A percentile compares a stretch with the other conserved stretches of the same genome.
Conservation (phyloP, 2,888 invertebrate species). For the Apamea crenata region DNA sequence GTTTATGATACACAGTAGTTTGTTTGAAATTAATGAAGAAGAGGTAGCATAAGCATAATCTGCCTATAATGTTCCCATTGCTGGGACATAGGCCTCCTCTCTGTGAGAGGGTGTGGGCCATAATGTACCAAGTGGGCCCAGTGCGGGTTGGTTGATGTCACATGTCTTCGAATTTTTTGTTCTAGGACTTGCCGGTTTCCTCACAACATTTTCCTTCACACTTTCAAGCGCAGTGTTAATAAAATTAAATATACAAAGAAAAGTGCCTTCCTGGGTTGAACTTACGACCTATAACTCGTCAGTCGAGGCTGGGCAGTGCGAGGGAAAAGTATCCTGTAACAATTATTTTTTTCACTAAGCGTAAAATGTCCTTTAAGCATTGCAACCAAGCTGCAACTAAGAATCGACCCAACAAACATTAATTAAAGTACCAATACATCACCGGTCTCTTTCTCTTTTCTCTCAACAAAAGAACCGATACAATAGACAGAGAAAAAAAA, state of each 20-base stretch:
- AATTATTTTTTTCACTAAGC: too few relatives aligned
- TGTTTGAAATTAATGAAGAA: background rate
- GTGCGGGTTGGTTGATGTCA: background rate
- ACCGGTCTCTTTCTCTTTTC: slow-evolving; percentile 20
- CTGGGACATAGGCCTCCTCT: background rate
- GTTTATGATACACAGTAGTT: background rate
- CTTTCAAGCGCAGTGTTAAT: background rate
- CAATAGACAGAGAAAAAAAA: slow-evolving; percentile 43
- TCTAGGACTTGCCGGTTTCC: too few relatives aligned
- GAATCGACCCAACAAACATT: slow-evolving; percentile 23
- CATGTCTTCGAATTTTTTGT: background rate
- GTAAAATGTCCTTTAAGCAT: background rate
- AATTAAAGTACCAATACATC: slow-evolving; percentile 41
- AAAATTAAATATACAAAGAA: background rate
- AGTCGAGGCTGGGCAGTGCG: too few relatives aligned
- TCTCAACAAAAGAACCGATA: slow-evolving; percentile 39
- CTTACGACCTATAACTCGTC: background rate
- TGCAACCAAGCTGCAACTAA: background rate
- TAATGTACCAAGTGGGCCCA: background rate
- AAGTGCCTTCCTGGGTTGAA: background rate
- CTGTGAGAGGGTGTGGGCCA: background rate
- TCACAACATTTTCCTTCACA: background rate
- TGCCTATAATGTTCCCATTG: background rate
- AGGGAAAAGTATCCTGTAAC: background rate
- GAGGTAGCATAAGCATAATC: background rate